A percentile compares a stretch with the other conserved stretches of the same genome.
phyloP scores from a whole-genome alignment of 2,888 invertebrate species.

The Sinopyrophorus schimmeli region DNA sequence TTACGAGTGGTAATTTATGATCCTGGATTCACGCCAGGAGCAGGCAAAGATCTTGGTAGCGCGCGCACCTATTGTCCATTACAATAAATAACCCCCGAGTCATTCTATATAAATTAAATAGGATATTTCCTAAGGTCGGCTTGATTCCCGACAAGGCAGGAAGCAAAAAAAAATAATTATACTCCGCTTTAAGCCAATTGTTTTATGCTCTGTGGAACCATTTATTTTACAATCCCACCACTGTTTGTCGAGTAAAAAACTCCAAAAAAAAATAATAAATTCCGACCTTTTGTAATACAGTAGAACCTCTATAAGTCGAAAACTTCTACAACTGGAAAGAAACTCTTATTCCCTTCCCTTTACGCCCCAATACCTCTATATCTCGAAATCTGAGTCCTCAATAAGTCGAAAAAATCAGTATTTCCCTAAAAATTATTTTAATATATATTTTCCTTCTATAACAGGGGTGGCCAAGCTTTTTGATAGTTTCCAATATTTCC shows the following conservation, averaged over 20 bases:
- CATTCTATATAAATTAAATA: slow-evolving; percentile 27
- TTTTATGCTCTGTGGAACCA: slow-evolving; percentile 13
- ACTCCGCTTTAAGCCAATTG: slow-evolving; percentile 19
- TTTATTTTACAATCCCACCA: slow-evolving; percentile 6
- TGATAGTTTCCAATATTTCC: no score
- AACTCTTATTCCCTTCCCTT: no score
- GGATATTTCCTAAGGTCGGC: slow-evolving; percentile 17
- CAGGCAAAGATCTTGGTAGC: slow-evolving; percentile 24
- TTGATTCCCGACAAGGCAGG: slow-evolving; percentile 8
- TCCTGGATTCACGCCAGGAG: slow-evolving; percentile 22
- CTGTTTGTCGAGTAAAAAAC: slow-evolving; percentile 2
- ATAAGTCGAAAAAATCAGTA: no score
- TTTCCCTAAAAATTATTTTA: no score
- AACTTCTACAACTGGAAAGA: no score
- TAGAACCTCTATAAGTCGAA: no score
- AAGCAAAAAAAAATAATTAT: slow-evolving; percentile 26
- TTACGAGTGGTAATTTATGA: slow-evolving; percentile 28
- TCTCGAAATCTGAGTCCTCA: no score
- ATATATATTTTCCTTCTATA: no score
- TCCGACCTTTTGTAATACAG: no score
- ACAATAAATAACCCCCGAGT: slow-evolving; percentile 29
- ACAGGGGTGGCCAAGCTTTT: no score
- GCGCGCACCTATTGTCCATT: slow-evolving; percentile 28
- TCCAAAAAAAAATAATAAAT: no score
- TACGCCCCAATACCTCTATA: no score